These are phyloP conservation scores for Phaethon lepturus DNA, from an alignment of 2,113 vertebrate genomes.

Conservation along the genomic window DNA sequence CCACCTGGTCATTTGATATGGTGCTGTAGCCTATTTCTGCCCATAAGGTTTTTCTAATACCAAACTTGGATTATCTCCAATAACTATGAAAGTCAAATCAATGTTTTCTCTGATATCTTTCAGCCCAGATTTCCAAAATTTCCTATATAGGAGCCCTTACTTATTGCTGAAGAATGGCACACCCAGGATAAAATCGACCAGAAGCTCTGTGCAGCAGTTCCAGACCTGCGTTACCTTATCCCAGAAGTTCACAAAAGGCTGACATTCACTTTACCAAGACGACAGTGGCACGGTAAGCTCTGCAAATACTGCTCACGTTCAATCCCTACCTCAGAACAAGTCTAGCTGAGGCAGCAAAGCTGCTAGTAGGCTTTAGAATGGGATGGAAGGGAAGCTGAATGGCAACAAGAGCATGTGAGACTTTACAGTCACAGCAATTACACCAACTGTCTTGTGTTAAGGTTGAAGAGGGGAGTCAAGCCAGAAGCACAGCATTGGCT, in stretches of 20 bases:
- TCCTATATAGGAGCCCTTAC: not conserved
- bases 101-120: not conserved
- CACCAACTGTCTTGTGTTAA: not conserved
- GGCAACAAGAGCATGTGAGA: not conserved
- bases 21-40: not conserved
- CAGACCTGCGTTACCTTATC: not conserved
- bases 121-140: not conserved
- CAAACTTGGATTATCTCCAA: not conserved
- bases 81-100: not conserved
- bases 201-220: not conserved
- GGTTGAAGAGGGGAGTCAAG: not conserved
- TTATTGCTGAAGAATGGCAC: not conserved
- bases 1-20: not conserved
- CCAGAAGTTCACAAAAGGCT: not conserved
- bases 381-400: not conserved
- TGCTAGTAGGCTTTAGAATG: not conserved
- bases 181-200: not conserved
- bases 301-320: not conserved
- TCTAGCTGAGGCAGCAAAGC: not conserved
- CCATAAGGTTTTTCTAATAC: not conserved
- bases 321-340: not conserved
- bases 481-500: rapidly evolving
- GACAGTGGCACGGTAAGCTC: not conserved
- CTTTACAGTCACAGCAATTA: not conserved
- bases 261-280: not conserved